Conservation (phyloP, 2,888 invertebrate species). For the Plutella xylostella region DNA sequence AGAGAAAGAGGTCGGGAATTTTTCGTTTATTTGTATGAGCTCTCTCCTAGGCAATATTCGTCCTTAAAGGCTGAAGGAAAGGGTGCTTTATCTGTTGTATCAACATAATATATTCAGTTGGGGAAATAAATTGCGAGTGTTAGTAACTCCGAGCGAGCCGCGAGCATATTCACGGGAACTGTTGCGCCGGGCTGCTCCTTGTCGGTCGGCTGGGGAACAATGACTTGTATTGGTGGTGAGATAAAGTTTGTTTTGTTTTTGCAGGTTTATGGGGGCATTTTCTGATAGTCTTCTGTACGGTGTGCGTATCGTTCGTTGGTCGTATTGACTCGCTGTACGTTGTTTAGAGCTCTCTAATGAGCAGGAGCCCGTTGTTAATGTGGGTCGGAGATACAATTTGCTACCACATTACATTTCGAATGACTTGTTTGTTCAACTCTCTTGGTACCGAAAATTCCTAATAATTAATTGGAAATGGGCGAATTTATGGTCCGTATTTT, state of each 20-base stretch:
- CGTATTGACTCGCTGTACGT: slow-evolving; percentile 38
- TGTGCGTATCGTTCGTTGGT: slow-evolving; percentile 46
- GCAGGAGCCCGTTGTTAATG: slow-evolving; percentile 14
- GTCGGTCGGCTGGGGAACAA: slow-evolving; percentile 48
- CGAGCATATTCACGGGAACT: slow-evolving; percentile 67
- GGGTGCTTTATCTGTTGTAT: slow-evolving; percentile 45
- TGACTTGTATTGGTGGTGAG: slow-evolving; percentile 25
- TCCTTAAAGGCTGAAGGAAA: slow-evolving; percentile 34
- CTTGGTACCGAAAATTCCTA: neutral
- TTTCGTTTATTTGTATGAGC: slow-evolving; percentile 47
- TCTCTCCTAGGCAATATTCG: slow-evolving; percentile 35
- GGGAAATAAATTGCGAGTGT: slow-evolving; percentile 69
- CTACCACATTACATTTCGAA: slow-evolving; percentile 10
- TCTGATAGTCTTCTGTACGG: slow-evolving; percentile 48
- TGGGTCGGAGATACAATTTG: slow-evolving; percentile 12
- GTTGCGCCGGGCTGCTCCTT: slow-evolving; percentile 57
- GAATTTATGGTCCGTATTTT: too few species aligned
- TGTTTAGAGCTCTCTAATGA: slow-evolving; percentile 32
- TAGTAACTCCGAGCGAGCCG: slow-evolving; percentile 67
- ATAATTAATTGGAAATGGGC: neutral
- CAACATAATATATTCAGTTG: slow-evolving; percentile 63
- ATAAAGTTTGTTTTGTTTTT: neutral
- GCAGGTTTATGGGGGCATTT: slow-evolving; percentile 34
- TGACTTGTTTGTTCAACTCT: slow-evolving; percentile 1
- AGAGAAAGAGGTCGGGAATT: slow-evolving; percentile 26